These are phyloP conservation scores for Hyphantria cunea DNA, from an alignment of 1,140 invertebrate genomes.

Conservation along the genomic window DNA sequence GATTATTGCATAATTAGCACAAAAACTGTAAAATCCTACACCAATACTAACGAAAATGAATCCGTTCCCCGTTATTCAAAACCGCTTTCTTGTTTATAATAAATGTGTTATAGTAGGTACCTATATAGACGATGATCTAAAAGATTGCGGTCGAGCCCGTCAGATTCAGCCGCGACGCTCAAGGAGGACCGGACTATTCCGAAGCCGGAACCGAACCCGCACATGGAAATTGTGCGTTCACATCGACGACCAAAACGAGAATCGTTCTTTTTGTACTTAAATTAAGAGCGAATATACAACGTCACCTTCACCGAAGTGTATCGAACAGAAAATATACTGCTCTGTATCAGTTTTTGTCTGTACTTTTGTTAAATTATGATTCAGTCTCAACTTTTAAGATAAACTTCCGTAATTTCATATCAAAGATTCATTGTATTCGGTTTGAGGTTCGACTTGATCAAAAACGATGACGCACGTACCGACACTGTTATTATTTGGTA, in stretches of 20 bases:
- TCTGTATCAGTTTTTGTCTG: slow-evolving; percentile 4
- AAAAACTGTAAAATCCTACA: not conserved
- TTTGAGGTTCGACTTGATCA: not conserved
- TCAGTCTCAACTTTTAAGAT: slow-evolving; percentile 14
- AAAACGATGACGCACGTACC: slow-evolving; percentile 4
- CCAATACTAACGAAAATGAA: not conserved
- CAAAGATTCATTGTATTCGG: not conserved
- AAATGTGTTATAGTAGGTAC: slow-evolving; percentile 28
- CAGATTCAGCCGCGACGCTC: slow-evolving; percentile 59
- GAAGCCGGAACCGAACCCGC: slow-evolving; percentile 67
- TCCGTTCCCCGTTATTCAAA: slow-evolving; percentile 19
- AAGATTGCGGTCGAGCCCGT: slow-evolving; percentile 62
- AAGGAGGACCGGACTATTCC: slow-evolving; percentile 76
- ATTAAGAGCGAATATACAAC: slow-evolving; percentile 23
- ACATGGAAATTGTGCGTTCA: slow-evolving; percentile 51
- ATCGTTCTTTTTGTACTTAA: slow-evolving; percentile 37
- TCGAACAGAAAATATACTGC: not conserved
- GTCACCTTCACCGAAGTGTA: not conserved
- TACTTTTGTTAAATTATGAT: slow-evolving; percentile 22
- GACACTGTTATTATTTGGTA: not conserved
- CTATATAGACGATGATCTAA: slow-evolving; percentile 62
- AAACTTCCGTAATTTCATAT: slow-evolving; percentile 23
- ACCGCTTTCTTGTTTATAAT: slow-evolving; percentile 24
- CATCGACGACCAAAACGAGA: slow-evolving; percentile 37
- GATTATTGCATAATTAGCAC: slow-evolving; percentile 13